Evolutionary conservation across 1,140 invertebrate species (phyloP), one percentile per base, ranked within the genome.

Genomic region (Solen grandis): DNA sequence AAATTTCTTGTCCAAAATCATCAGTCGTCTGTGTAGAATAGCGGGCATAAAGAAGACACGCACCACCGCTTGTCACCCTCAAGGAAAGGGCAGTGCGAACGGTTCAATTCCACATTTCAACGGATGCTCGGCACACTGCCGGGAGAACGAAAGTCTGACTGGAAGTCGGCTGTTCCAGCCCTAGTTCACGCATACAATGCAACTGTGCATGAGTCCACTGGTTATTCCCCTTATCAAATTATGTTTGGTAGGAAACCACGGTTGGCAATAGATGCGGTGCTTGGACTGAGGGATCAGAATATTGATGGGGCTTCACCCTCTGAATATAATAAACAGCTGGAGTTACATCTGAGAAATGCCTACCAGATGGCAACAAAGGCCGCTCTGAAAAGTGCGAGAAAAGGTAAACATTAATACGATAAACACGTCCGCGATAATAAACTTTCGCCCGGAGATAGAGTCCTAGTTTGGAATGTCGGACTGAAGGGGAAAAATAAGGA

Each of bases 21-120:
- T 59, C 22, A 13, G 8, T 10, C 10, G 57, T 10, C 22, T 59
- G 25, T 59, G 57, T 59, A 8, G 25, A 22, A 57, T 72, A 33
- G 38, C 73, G 10, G 46, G 46, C n/a, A 52, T 66, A 29, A 62
- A 50, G 27, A 46, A 65, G 14, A 29, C 35, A 10, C 2, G 60
- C n/a, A 63, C 73, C 22, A 76, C 59, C 22, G 59, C 73, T 52
- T 57, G 25, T 16, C 73, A 76, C 33, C 19, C 35, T 14, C 62
- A n/a, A n/a, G n/a, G n/a, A n/a, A n/a, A n/a, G n/a, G n/a, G n/a
- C n/a, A n/a, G n/a, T n/a, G n/a, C n/a, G n/a, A n/a, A n/a, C n/a
- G n/a, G n/a, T n/a, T n/a, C n/a, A n/a, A n/a, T n/a, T n/a, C n/a
- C n/a, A n/a, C 55, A 10, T 27, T 60, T 33, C 35, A 31, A 4